These are phyloP conservation scores for Eulemur rubriventer DNA, from an alignment of 2,797 vertebrate species.

Conservation along the genomic window DNA sequence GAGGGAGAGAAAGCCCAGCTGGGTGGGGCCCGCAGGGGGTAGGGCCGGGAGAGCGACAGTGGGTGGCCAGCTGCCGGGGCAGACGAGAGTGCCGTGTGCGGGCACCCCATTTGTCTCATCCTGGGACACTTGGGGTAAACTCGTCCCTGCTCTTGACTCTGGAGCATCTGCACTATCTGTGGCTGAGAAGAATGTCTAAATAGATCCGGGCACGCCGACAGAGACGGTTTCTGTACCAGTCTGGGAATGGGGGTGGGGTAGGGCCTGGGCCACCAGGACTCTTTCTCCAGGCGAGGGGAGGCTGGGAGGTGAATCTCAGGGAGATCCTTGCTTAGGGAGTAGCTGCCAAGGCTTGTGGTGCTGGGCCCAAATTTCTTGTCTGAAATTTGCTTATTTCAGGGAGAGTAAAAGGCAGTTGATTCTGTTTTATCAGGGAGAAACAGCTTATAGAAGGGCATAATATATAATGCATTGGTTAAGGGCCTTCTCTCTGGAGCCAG, in stretches of 20 bases:
- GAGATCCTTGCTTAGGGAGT: neutral
- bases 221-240: neutral
- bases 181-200: conserved; percentile 59
- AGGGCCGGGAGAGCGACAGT: neutral
- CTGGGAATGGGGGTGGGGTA: neutral
- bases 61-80: neutral
- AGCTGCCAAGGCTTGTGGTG: neutral
- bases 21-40: neutral
- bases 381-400: neutral
- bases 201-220: neutral
- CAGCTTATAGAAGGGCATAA: neutral
- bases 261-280: neutral
- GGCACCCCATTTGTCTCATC: conserved; percentile 49
- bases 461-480: neutral
- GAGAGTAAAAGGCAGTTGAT: neutral
- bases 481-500: neutral
- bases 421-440: neutral
- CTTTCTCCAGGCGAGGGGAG: neutral
- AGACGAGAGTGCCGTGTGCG: neutral
- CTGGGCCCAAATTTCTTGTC: neutral
- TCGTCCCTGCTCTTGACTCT: neutral
- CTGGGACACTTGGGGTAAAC: conserved; percentile 60
- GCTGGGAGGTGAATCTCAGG: neutral
- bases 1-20: neutral
- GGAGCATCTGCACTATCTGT: neutral